Conservation (phyloP, 2,113 vertebrate genomes). For the Phainopepla nitens region DNA sequence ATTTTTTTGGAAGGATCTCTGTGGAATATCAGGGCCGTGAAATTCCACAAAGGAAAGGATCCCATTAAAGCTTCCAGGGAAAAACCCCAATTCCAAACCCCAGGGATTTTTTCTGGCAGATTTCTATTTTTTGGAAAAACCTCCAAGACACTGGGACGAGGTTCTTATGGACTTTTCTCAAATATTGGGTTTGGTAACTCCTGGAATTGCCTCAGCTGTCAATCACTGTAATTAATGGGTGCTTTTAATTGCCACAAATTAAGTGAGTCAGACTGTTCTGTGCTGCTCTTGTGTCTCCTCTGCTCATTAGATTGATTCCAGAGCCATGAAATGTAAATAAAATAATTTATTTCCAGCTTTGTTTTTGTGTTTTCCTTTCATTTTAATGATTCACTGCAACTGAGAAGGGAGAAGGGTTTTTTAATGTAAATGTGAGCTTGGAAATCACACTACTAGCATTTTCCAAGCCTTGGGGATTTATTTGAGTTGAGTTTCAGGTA, state of each 20-base stretch:
- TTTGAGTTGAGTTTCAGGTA: not conserved
- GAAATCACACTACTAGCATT: not conserved
- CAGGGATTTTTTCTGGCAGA: rapidly evolving
- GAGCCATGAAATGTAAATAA: not conserved
- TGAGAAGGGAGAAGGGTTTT: rapidly evolving
- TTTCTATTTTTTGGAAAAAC: not conserved
- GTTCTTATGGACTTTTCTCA: not conserved
- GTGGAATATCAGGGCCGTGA: not conserved
- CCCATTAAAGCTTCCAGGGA: not conserved
- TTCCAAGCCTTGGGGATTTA: not conserved
- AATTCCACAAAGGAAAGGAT: not conserved
- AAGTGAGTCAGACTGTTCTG: not conserved
- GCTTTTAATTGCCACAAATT: not conserved
- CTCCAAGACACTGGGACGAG: not conserved
- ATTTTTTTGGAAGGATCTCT: not conserved
- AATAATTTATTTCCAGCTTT: not conserved
- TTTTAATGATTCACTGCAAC: not conserved
- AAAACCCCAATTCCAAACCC: not conserved
- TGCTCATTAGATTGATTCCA: not conserved
- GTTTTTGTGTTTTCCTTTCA: not conserved
- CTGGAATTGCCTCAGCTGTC: not conserved
- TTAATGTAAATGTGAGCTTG: rapidly evolving
- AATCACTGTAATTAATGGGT: not conserved
- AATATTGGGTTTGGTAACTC: not conserved
- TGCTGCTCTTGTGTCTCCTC: not conserved